Evolutionary conservation across 2,113 vertebrate species (phyloP), one percentile per base, ranked within the genome.

Genomic region (Sinocyclocheilus anshuiensis): DNA sequence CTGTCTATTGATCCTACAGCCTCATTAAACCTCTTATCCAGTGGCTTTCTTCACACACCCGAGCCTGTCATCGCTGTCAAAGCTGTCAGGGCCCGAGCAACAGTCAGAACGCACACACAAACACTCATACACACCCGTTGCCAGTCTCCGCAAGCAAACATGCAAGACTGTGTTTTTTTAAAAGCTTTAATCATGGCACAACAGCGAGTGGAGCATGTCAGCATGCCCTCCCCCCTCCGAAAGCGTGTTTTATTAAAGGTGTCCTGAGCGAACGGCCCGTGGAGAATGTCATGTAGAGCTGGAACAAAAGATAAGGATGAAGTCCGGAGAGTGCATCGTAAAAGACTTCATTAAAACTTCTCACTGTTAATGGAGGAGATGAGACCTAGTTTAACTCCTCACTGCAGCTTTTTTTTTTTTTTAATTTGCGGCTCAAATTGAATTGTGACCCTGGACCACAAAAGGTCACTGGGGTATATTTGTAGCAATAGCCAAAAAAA

Each of bases 161-260:
- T 89, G 91, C 90, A 91, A 91, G 57, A 55, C 53, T 80, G 90
- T 69, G 75, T 78, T 88, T 92, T 74, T 89, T 92, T 93, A 93
- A 93, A 93, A 94, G 93, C 94, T 93, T 94, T 94, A 95, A 95
- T 95, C 93, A 94, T 88, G 81, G 89, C 88, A n/a, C 86, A 63
- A 86, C 92, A 91, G 86, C 6, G 69, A 89, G 90, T 74, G 84
- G 36, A 81, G 33, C 22, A 63, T 81, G 89, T 90, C 88, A 87
- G 84, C 26, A 86, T 84, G 90, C 89, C 88, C 90, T 91, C 86
- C 93, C 91, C 92, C 89, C 92, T 91, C 89, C 86, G 93, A 91
- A 93, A 91, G 91, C 91, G 86, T 94, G 93, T 93, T 95, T 95
- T 95, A 95, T 95, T 95, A 93, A 94, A 94, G 94, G 84, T 92